phyloP scores from a whole-genome alignment of 1,140 invertebrate species.

The Popillia japonica region DNA sequence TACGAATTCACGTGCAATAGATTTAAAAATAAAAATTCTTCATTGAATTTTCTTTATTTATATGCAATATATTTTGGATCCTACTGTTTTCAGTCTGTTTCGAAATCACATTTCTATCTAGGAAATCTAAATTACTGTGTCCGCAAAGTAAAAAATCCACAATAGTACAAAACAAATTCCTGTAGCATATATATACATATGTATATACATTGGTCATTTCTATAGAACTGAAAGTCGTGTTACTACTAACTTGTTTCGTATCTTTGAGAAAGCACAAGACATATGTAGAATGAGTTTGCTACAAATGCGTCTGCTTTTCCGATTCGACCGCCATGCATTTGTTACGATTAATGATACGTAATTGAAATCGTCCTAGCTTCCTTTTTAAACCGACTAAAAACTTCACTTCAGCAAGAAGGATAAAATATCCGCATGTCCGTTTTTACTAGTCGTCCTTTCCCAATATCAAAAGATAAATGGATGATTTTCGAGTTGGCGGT shows the following conservation, averaged over 20 bases:
- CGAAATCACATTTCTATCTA: too few relatives aligned
- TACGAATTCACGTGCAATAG: too few relatives aligned
- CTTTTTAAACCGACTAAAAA: not conserved
- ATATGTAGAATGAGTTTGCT: not conserved
- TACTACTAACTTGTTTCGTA: not conserved
- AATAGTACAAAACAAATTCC: too few relatives aligned
- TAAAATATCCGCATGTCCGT: not conserved
- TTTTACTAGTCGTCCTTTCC: not conserved
- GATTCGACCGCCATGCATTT: not conserved
- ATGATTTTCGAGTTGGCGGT: not conserved
- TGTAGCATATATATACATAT: too few relatives aligned
- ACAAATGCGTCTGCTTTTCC: not conserved
- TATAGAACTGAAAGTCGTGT: not conserved
- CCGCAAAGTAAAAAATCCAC: too few relatives aligned
- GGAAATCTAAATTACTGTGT: too few relatives aligned
- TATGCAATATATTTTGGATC: too few relatives aligned
- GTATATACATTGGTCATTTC: not conserved
- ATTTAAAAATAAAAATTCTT: too few relatives aligned
- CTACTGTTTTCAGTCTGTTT: too few relatives aligned
- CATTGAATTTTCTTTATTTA: too few relatives aligned
- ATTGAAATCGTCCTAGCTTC: not conserved
- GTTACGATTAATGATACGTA: constrained; percentile 14
- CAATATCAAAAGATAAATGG: constrained; percentile 1
- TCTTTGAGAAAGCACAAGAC: not conserved
- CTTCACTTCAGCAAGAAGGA: not conserved